Conservation (phyloP, 2,797 vertebrate species). For the Spheniscus humboldti region DNA sequence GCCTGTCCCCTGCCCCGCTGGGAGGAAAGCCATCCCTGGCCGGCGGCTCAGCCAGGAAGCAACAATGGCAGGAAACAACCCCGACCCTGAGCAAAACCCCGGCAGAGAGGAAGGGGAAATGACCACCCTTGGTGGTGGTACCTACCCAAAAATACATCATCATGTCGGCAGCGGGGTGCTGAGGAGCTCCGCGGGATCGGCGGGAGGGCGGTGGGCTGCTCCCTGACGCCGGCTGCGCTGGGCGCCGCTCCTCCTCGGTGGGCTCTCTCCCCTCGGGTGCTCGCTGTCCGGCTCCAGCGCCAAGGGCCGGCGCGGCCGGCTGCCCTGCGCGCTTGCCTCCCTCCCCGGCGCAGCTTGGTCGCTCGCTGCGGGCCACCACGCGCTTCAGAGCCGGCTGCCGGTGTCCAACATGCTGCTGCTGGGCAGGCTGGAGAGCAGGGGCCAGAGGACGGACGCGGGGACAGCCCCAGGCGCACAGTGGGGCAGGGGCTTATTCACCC, state of each 20-base stretch:
- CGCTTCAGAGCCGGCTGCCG: not conserved
- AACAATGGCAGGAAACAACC: not conserved
- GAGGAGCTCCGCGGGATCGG: not conserved
- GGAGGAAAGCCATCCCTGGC: not conserved
- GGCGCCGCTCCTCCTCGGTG: not conserved
- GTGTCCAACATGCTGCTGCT: not conserved
- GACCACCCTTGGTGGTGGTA: not conserved
- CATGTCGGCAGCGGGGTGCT: not conserved
- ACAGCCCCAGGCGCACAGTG: not conserved
- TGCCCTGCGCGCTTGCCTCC: not conserved
- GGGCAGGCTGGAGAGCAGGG: not conserved
- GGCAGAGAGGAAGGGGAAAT: not conserved
- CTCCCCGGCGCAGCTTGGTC: not conserved
- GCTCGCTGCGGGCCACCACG: not conserved
- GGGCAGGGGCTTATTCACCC: not conserved
- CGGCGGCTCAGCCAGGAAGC: not conserved
- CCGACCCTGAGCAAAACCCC: not conserved
- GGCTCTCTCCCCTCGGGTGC: not conserved
- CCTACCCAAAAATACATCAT: constrained; percentile 65
- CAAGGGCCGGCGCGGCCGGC: not conserved
- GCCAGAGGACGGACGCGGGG: not conserved
- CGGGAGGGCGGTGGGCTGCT: not conserved
- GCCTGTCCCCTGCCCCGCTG: not conserved
- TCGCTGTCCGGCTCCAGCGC: not conserved
- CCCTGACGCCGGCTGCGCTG: not conserved